Percentiles rank a stretch among this genome's conserved stretches.
Evolutionary conservation across 53 echinoderm and acorn worm species (phyloP).

Genomic region (Mesocentrotus franciscanus): DNA sequence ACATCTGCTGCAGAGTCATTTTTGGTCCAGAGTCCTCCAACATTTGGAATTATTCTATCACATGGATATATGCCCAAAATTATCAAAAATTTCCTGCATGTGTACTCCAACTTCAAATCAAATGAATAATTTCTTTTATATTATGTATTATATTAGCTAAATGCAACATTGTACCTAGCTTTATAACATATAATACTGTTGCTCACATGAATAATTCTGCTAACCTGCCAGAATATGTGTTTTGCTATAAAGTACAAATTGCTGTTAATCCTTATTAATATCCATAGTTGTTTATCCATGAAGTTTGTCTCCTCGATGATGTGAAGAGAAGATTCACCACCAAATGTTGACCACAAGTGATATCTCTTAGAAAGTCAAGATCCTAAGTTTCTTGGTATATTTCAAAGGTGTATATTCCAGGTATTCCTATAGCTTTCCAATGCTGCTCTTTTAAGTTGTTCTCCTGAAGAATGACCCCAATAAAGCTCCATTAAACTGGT

Average conservation of each 20-base stretch:
- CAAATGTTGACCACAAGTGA: background rate
- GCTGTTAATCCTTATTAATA: background rate
- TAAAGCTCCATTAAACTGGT: background rate
- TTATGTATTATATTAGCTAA: background rate
- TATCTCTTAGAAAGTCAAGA: background rate
- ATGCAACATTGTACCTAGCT: background rate
- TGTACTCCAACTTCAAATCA: background rate
- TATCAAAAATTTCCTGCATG: background rate
- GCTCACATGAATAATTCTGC: background rate
- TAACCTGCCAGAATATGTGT: background rate
- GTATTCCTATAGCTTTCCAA: background rate
- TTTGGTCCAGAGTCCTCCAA: background rate
- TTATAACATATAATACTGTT: background rate
- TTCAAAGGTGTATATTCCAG: conserved; percentile 1
- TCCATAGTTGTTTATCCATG: background rate
- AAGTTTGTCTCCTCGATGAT: background rate
- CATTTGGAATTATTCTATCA: background rate
- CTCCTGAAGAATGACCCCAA: background rate
- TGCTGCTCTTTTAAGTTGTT: background rate
- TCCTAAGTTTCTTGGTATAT: background rate
- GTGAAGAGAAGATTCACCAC: background rate
- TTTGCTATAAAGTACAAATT: background rate
- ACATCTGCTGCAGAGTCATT: background rate
- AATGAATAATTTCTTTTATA: background rate
- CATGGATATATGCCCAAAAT: background rate